Evolutionary conservation across 2,113 vertebrate species (phyloP), one percentile per base, ranked within the genome.

Genomic region (Ceuthmochares aereus): DNA sequence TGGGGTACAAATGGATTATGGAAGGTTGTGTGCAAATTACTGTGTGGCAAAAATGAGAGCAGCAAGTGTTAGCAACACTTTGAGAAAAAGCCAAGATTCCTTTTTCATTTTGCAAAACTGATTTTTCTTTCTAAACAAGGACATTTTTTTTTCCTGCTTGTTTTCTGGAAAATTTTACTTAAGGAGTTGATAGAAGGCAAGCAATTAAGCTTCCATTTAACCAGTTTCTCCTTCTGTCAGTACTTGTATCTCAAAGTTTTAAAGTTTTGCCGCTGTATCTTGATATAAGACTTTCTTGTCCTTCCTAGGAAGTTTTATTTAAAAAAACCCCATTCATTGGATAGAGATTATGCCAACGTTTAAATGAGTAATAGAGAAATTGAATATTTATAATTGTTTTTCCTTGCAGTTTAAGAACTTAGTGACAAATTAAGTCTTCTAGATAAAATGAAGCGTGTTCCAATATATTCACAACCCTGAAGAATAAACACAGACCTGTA

Each of bases 1-100:
- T 0, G 0, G 43, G 43, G 30, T 26, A 11, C 21, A 30, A 47
- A 47, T 0, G 0, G 43, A 30, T 95, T 68, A 8, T 7, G 7
- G 60, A 64, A 88, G 40, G 49, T 16, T 12, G 12, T 16, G 9
- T 4, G 40, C 3, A 0, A 16, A 10, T 84, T 43, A 55, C 16
- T 56, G 42, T 0, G 0, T 9, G 43, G 36, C 52, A 56, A 76
- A 92, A 92, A 27, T 16, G 43, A 72, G 52, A 92, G 25, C 52
- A 84, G 60, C 13, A 6, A 78, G 34, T 52, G 56, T 40, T 18
- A 68, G 32, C 32, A 56, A 12, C 25, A 13, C 19, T 67, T 70
- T 20, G 54, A 91, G 54, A n/a, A 60, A 60, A 94, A 84, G 54
- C 60, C 64, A 87, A 80, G 49, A 88, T 12, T 19, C 6, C 21